phyloP scores from a whole-genome alignment of 2,797 vertebrate species.

The Ciconia nigra region DNA sequence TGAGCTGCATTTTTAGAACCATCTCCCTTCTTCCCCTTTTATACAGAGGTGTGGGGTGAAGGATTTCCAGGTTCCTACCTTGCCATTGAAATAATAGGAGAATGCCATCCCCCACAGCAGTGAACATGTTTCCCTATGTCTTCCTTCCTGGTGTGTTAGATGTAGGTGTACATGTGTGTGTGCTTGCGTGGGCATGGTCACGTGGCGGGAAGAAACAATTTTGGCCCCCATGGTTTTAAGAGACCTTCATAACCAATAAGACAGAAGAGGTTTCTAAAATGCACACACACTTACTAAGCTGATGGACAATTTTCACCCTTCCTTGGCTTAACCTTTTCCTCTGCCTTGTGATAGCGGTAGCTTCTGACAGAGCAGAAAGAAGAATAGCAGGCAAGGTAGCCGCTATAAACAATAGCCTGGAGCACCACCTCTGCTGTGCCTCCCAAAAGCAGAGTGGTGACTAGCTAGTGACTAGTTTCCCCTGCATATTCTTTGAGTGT shows the following conservation, averaged over 20 bases:
- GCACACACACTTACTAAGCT: background rate
- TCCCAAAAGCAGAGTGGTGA: background rate
- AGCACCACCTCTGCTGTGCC: background rate
- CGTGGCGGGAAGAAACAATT: background rate
- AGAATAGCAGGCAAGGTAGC: background rate
- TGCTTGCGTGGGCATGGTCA: background rate
- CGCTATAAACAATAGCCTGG: background rate
- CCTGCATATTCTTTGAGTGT: background rate
- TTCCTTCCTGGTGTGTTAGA: background rate
- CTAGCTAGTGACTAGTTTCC: background rate
- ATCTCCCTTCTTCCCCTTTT: background rate
- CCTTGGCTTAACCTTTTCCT: background rate
- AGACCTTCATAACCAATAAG: background rate
- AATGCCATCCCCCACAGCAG: background rate
- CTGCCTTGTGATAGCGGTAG: background rate
- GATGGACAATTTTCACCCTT: background rate
- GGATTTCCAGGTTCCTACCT: background rate
- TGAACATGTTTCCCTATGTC: background rate
- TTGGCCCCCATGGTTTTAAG: background rate
- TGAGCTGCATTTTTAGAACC: background rate
- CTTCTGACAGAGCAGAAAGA: background rate
- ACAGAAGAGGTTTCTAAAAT: background rate
- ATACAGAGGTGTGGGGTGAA: background rate
- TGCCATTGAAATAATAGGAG: background rate
- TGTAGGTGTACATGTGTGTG: rapidly evolving